Evolutionary conservation across 2,888 invertebrate species (phyloP).

Genomic region (Globia sparganii): DNA sequence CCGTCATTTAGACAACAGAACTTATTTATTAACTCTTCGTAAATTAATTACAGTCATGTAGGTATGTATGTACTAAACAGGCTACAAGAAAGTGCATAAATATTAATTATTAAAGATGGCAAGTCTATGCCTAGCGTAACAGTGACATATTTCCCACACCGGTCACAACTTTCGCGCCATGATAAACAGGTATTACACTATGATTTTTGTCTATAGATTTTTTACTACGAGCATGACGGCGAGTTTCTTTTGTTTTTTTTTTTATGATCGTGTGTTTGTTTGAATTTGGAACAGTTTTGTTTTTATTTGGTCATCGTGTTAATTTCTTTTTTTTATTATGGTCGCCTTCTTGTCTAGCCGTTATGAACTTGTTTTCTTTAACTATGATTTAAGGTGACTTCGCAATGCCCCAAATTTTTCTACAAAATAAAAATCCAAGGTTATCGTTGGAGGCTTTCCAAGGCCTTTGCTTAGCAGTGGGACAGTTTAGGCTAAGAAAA

Average conservation of each 20-base stretch:
- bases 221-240: constrained; percentile 40
- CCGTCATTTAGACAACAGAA: background rate
- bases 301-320: background rate
- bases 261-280: constrained; percentile 41
- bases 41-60: constrained; percentile 2
- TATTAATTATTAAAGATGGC: constrained; percentile 55
- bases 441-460: no score
- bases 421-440: background rate
- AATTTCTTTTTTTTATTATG: constrained; percentile 16
- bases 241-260: constrained; percentile 19
- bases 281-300: constrained; percentile 43
- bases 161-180: constrained; percentile 59
- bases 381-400: background rate
- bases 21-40: background rate
- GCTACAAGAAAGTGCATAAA: constrained; percentile 57
- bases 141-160: constrained; percentile 61
- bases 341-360: background rate
- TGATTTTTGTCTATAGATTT: constrained; percentile 42
- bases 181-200: constrained; percentile 54
- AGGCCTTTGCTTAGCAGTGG: no score
- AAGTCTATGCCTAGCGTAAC: constrained; percentile 48
- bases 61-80: background rate
- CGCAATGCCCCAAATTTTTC: background rate
- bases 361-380: constrained; percentile 3
- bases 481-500: no score